A percentile compares a stretch with the other conserved stretches of the same genome.
phyloP scores from a whole-genome alignment of 2,113 vertebrate species.

The Takifugu bimaculatus region DNA sequence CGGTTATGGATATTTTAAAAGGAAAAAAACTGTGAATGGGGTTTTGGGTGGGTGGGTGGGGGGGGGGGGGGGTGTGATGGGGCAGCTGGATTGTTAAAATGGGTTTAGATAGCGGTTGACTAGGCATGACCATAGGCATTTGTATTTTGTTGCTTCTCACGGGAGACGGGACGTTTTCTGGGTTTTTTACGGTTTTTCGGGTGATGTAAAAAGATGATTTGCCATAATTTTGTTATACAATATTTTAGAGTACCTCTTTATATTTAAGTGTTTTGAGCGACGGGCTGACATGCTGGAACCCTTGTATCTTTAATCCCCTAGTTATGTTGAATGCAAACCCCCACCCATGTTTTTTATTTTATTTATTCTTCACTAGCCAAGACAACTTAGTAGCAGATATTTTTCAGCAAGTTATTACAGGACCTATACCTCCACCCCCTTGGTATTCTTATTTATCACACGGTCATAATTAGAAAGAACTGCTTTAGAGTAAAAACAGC shows the following conservation, averaged over 20 bases:
- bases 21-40: slow-evolving; percentile 76
- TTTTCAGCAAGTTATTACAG: slow-evolving; percentile 49
- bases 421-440: slow-evolving; percentile 38
- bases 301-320: slow-evolving; percentile 29
- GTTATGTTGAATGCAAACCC: slow-evolving; percentile 46
- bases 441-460: slow-evolving; percentile 7
- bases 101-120: slow-evolving; percentile 41
- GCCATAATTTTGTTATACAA: slow-evolving; percentile 69
- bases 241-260: slow-evolving; percentile 73
- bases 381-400: slow-evolving; percentile 38
- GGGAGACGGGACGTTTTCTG: slow-evolving; percentile 26
- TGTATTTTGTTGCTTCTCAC: slow-evolving; percentile 54
- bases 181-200: slow-evolving; percentile 49
- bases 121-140: slow-evolving; percentile 60
- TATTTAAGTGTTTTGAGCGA: slow-evolving; percentile 72
- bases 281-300: slow-evolving; percentile 67
- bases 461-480: slow-evolving; percentile 35
- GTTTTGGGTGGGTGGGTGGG: slow-evolving; percentile 13
- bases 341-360: slow-evolving; percentile 31
- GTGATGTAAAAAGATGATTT: slow-evolving; percentile 66
- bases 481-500: slow-evolving; percentile 31
- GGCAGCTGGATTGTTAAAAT: slow-evolving; percentile 11
- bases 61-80: not conserved
- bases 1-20: slow-evolving; percentile 64
- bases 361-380: slow-evolving; percentile 68